phyloP scores from a whole-genome alignment of 2,113 vertebrate genomes.

The Sturnira hondurensis region DNA sequence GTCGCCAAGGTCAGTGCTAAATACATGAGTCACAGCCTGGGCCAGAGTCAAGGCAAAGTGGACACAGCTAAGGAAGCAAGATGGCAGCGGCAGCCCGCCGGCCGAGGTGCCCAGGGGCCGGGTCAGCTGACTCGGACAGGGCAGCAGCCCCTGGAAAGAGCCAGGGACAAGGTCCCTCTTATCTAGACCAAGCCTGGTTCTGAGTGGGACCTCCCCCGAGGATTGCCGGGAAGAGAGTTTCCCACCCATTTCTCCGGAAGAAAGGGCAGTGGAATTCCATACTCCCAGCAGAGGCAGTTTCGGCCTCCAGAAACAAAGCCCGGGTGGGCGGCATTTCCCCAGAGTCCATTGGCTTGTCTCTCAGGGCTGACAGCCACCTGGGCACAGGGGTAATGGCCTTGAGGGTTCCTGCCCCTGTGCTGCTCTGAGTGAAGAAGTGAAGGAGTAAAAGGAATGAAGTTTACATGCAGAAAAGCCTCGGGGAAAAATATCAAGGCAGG shows the following conservation, averaged over 20 bases:
- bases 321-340: not conserved
- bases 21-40: not conserved
- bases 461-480: not conserved
- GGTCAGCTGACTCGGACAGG: rapidly evolving
- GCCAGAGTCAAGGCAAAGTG: not conserved
- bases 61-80: rapidly evolving
- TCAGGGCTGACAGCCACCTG: not conserved
- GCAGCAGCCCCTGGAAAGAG: not conserved
- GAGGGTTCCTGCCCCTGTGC: not conserved
- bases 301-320: not conserved
- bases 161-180: not conserved
- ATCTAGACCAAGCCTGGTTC: not conserved
- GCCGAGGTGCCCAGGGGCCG: not conserved
- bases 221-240: not conserved
- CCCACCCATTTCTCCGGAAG: not conserved
- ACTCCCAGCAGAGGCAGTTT: not conserved
- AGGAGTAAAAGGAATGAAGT: not conserved
- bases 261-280: not conserved
- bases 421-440: no score
- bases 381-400: not conserved
- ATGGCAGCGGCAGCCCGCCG: not conserved
- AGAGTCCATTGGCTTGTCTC: not conserved
- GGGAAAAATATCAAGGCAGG: not conserved
- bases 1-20: not conserved
- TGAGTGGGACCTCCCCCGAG: not conserved